Conservation (phyloP, 2,113 vertebrate species). For the Alces alces region DNA sequence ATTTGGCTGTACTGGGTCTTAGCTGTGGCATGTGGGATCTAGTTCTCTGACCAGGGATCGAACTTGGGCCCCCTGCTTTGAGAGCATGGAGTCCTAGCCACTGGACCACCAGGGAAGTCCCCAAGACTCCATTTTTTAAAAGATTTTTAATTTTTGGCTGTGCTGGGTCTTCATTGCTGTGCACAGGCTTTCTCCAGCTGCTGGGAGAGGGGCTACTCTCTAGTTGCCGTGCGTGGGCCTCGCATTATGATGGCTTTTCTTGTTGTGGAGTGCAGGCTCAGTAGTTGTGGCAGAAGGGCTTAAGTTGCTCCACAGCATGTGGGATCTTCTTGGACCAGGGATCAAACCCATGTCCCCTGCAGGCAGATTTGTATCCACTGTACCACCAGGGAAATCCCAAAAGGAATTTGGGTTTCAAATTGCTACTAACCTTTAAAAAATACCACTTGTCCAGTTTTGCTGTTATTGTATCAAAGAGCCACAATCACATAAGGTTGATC, state of each 20-base stretch:
- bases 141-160: background rate
- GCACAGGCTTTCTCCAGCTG: background rate
- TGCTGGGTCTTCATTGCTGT: background rate
- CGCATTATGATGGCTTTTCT: background rate
- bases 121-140: background rate
- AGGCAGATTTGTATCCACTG: background rate
- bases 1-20: background rate
- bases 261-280: accelerated
- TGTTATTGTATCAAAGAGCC: background rate
- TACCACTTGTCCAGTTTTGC: background rate
- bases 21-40: background rate
- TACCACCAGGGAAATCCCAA: background rate
- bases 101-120: background rate
- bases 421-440: background rate
- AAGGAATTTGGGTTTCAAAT: background rate
- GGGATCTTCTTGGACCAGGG: background rate
- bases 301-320: background rate
- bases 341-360: background rate
- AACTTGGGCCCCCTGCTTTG: background rate
- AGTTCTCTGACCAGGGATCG: background rate
- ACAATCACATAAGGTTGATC: background rate
- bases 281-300: background rate
- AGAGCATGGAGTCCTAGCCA: background rate
- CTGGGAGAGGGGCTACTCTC: background rate
- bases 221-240: background rate